Evolutionary conservation across 2,888 invertebrate genomes (phyloP), one percentile per base, ranked within the genome.

Genomic region (Xylophagus ater): DNA sequence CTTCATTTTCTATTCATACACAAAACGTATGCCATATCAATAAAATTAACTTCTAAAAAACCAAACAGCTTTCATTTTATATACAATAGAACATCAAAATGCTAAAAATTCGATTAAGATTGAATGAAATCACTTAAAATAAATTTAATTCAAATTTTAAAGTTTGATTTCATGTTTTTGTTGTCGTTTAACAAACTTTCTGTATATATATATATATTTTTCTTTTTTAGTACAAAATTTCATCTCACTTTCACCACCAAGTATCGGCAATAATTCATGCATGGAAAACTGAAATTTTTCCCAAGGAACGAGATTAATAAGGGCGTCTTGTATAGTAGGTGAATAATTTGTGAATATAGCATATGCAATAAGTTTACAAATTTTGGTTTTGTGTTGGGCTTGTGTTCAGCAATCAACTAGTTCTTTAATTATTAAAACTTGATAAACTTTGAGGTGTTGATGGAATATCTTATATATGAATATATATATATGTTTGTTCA

Each of bases 401-500:
- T n/a, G n/a, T n/a, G n/a, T n/a, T n/a, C n/a, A n/a, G 44, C 44
- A 44, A 44, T 44, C 44, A 44, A 44, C 44, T 44, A 42, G 44
- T 44, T 42, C 44, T 44, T 46, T 36, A 46, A 46, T 46, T 40
- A 46, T 46, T 46, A 46, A 46, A 40, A 46, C 40, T 44, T 44
- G 46, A 46, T 46, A 46, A 44, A 46, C 42, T 46, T 46, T 40
- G 43, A 44, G 43, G 46, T 46, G 46, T 46, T 46, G 43, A 46
- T 44, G 42, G 43, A 42, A 46, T 46, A 43, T 46, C 37, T 45
- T 42, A 40, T 40, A 28, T 40, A n/a, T n/a, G n/a, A n/a, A n/a
- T n/a, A n/a, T n/a, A n/a, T n/a, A n/a, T n/a, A n/a, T 23, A 9
- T 8, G 23, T 8, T 5, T 26, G 26, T 2, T 26, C 12, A 10